These are phyloP conservation scores for Parelbella ahira DNA, from an alignment of 2,888 invertebrate genomes.

Conservation along the genomic window DNA sequence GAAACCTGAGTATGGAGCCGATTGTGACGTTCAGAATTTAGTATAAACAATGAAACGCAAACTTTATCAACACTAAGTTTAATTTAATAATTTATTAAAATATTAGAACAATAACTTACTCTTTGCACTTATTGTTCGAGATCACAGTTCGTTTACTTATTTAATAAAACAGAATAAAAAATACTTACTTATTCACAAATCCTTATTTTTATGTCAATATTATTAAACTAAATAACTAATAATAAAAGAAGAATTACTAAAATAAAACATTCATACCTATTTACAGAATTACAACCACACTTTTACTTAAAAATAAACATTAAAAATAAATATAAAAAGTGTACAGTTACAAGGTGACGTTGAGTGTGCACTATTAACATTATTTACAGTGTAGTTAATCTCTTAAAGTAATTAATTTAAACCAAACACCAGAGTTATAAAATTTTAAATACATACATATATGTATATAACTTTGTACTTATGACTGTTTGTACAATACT, in stretches of 20 bases:
- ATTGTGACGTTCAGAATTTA: conserved; percentile 48
- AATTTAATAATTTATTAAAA: conserved; percentile 39
- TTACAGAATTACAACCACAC: no score
- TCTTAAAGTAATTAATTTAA: conserved; percentile 11
- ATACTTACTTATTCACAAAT: no score
- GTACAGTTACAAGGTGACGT: conserved; percentile 22
- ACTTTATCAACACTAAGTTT: conserved; percentile 36
- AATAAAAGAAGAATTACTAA: no score
- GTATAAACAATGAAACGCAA: conserved; percentile 35
- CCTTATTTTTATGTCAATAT: no score
- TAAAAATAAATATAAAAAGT: conserved; percentile 1
- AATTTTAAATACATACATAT: no score
- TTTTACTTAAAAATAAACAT: background rate
- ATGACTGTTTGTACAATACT: conserved; percentile 12
- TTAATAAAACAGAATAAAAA: conserved; percentile 1
- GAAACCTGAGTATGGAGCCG: conserved; percentile 49
- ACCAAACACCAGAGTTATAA: conserved; percentile 18
- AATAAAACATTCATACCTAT: no score
- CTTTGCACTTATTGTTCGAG: conserved; percentile 70
- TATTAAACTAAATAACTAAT: no score
- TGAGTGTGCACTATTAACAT: conserved; percentile 16
- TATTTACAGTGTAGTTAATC: conserved; percentile 28
- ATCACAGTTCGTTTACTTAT: conserved; percentile 54
- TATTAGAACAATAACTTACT: conserved; percentile 70
- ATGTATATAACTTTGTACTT: no score